Evolutionary conservation across 2,113 vertebrate genomes (phyloP).

Genomic region (Tragelaphus imberbis): DNA sequence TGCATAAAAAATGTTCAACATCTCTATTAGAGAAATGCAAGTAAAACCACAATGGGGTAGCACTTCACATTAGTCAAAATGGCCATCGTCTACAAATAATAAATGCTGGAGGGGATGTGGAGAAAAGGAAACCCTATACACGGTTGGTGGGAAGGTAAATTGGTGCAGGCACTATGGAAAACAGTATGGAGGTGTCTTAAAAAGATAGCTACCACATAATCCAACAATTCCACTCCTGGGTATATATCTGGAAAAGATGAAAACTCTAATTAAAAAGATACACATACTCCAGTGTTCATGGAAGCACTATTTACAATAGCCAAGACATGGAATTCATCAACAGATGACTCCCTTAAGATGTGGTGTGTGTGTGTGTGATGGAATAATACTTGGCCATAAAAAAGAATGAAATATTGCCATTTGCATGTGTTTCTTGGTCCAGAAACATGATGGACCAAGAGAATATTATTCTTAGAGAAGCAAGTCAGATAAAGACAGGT

Average conservation of each 20-base stretch:
- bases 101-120: neutral
- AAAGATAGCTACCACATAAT: neutral
- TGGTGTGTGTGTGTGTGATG: rapidly evolving
- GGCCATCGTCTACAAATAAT: neutral
- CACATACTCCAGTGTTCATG: neutral
- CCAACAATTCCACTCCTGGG: neutral
- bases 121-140: neutral
- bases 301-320: neutral
- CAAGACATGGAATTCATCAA: neutral
- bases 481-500: neutral
- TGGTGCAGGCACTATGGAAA: neutral
- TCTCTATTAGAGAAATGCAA: neutral
- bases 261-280: neutral
- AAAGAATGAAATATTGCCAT: neutral
- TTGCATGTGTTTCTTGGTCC: neutral
- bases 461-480: neutral
- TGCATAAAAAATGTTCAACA: neutral
- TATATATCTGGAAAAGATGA: neutral
- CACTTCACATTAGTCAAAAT: neutral
- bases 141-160: neutral
- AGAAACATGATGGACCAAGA: neutral
- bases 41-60: neutral
- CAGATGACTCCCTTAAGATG: neutral
- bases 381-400: neutral
- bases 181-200: neutral